These are phyloP conservation scores for Rhagonycha fulva DNA, from an alignment of 2,888 invertebrate genomes.

Conservation along the genomic window DNA sequence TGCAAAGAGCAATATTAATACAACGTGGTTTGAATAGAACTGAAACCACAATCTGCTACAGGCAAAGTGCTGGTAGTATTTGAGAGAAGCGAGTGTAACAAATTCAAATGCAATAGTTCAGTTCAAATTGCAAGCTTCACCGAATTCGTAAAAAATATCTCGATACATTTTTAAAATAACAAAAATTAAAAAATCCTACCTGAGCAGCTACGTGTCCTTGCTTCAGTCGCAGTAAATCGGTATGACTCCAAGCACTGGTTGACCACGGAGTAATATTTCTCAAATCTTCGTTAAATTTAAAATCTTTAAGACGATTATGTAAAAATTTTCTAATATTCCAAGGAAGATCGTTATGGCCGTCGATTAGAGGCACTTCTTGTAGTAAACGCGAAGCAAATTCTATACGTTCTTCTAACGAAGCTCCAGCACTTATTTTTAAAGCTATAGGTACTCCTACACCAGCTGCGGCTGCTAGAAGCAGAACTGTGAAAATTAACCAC, in stretches of 20 bases:
- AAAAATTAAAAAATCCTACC: slow-evolving; percentile 56
- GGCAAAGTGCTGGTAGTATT: neutral
- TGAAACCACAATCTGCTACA: slow-evolving; percentile 4
- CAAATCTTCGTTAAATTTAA: slow-evolving; percentile 73
- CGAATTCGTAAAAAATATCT: neutral
- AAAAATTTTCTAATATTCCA: slow-evolving; percentile 91
- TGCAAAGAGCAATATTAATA: slow-evolving; percentile 17
- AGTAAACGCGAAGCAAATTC: slow-evolving; percentile 74
- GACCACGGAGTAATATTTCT: slow-evolving; percentile 73
- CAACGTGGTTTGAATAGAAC: slow-evolving; percentile 15
- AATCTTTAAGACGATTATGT: slow-evolving; percentile 85
- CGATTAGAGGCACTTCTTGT: slow-evolving; percentile 78
- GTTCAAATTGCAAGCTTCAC: neutral
- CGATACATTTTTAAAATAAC: neutral
- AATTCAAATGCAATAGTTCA: neutral
- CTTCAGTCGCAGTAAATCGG: slow-evolving; percentile 74
- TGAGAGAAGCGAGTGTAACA: neutral
- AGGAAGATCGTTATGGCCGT: slow-evolving; percentile 89
- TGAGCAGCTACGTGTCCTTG: slow-evolving; percentile 79
- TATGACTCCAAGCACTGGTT: slow-evolving; percentile 76
- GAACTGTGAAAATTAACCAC: slow-evolving; percentile 76
- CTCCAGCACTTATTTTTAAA: slow-evolving; percentile 75
- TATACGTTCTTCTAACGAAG: slow-evolving; percentile 75
- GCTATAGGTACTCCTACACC: slow-evolving; percentile 82
- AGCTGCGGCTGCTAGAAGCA: slow-evolving; percentile 77